Evolutionary conservation across 2,113 vertebrate genomes (phyloP), one percentile per base, ranked within the genome.

Genomic region (Periophthalmus modestus): DNA sequence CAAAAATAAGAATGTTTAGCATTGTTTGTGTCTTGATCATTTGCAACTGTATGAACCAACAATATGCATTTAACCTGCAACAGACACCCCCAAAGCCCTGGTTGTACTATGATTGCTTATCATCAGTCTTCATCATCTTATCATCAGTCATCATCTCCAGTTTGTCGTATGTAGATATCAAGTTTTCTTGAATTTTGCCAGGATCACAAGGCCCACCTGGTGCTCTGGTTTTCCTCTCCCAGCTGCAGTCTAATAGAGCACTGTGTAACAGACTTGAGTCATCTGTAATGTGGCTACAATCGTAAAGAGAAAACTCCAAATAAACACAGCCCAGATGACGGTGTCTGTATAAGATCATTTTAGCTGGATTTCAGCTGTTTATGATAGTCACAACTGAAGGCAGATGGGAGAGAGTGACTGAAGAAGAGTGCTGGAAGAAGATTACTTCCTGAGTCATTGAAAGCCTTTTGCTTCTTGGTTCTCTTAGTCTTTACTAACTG

Each of bases 191-290:
- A 36, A 5, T 69, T 78, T 68, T 62, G 33, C 54, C 65, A 74
- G 88, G 89, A 89, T 83, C 77, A 78, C 86, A 80, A 63, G 90
- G 90, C 33, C 69, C 55, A 43, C 28, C 70, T 24, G 88, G 90
- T 82, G 88, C 68, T 86, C 73, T 36, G 87, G 82, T 78, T 28
- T n/a, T 73, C 70, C 39, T 71, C 72, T 63, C 72, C 19, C 62
- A 82, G 75, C 82, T 81, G 85, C 81, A 50, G 63, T 76, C 77
- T 68, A 69, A 82, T 18, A 57, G 71, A 62, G 68, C 77, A 54
- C 14, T 83, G 79, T 77, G 71, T 79, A 43, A 19, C 68, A 63
- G 70, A 70, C 75, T 71, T 77, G 73, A 48, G 66, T 65, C 80
- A 75, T 82, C 83, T 86, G 70, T 66, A 18, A 83, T 81, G 65